Evolutionary conservation across 2,797 vertebrate species (phyloP).

Genomic region (Enteromius afrohamiltoni): DNA sequence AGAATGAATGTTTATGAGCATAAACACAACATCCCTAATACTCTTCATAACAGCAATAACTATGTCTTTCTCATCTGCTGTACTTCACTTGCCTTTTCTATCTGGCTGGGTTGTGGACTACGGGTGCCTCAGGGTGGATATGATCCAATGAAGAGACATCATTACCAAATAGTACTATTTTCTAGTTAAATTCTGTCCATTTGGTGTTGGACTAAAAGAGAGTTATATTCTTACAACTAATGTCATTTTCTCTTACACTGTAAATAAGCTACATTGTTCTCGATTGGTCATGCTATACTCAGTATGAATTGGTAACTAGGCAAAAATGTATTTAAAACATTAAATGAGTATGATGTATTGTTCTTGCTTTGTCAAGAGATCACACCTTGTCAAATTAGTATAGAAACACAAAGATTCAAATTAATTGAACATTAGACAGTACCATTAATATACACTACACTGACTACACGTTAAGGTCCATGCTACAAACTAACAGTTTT

Average conservation of each 20-base stretch:
- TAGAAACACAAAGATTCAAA: neutral
- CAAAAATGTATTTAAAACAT: neutral
- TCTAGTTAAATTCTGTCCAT: constrained; percentile 16
- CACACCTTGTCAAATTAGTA: constrained; percentile 2
- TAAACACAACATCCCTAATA: constrained; percentile 36
- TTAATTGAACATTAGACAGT: neutral
- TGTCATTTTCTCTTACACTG: neutral
- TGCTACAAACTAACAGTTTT: neutral
- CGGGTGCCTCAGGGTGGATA: constrained; percentile 49
- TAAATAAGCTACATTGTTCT: neutral
- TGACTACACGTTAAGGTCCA: constrained; percentile 7
- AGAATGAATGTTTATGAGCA: constrained; percentile 16
- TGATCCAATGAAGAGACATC: constrained; percentile 40
- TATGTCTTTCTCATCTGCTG: constrained; percentile 16
- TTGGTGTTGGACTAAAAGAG: constrained; percentile 20
- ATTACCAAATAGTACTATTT: constrained; percentile 37
- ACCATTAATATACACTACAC: neutral
- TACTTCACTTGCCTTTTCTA: constrained; percentile 23
- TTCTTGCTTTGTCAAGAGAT: neutral
- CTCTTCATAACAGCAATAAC: constrained; percentile 19
- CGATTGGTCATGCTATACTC: neutral
- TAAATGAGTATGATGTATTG: neutral
- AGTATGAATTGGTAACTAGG: neutral
- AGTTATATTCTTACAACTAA: neutral
- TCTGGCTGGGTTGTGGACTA: constrained; percentile 16